Percentiles rank a stretch among this genome's conserved stretches.
These are phyloP conservation scores for Loris lydekkerianus DNA, from an alignment of 2,797 vertebrate genomes.

Conservation along the genomic window DNA sequence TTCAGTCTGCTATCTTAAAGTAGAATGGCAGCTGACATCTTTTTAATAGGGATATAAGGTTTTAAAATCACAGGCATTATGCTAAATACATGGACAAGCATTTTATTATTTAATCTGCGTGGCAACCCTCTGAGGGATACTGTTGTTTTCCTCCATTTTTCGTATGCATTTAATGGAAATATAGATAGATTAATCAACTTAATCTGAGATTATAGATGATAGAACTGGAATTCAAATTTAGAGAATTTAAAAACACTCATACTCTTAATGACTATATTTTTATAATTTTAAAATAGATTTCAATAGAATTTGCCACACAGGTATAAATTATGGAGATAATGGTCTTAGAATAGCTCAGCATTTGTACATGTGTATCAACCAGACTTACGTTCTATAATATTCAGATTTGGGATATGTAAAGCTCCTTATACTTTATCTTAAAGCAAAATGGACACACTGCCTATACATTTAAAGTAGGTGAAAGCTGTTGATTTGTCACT, in stretches of 20 bases:
- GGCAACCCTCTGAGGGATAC: neutral
- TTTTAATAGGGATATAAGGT: slow-evolving; percentile 39
- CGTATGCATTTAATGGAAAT: neutral
- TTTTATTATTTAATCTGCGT: slow-evolving; percentile 10
- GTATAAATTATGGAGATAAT: neutral
- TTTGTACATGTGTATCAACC: neutral
- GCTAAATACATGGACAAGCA: neutral
- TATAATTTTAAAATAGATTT: slow-evolving; percentile 48
- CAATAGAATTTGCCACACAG: neutral
- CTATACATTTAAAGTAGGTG: slow-evolving; percentile 15
- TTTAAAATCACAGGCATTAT: slow-evolving; percentile 16
- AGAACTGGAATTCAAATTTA: neutral
- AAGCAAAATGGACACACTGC: neutral
- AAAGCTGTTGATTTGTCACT: slow-evolving; percentile 19
- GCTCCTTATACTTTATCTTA: slow-evolving; percentile 14
- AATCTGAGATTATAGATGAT: neutral
- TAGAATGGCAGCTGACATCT: neutral
- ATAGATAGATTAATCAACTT: neutral
- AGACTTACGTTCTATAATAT: neutral
- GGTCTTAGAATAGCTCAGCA: neutral
- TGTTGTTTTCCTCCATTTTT: neutral
- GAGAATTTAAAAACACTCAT: neutral
- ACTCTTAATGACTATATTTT: slow-evolving; percentile 47
- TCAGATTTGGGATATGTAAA: slow-evolving; percentile 28
- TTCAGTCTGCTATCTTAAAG: slow-evolving; percentile 37